A percentile compares a stretch with the other conserved stretches of the same genome.
These are phyloP conservation scores for Pomatorhinus ruficollis DNA, from an alignment of 2,113 vertebrate genomes.

Conservation along the genomic window DNA sequence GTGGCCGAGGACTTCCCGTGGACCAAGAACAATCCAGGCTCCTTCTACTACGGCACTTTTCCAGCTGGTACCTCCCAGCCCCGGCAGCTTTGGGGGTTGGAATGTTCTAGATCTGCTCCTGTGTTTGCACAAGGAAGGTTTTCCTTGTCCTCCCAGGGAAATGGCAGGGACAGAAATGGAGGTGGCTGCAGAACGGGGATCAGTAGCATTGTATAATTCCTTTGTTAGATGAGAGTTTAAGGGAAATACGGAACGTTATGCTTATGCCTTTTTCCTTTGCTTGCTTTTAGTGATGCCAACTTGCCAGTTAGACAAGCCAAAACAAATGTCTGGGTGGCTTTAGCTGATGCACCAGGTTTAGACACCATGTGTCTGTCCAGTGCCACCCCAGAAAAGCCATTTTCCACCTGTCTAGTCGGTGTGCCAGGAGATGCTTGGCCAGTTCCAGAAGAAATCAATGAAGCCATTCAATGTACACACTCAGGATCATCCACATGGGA, in stretches of 20 bases:
- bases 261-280: background rate
- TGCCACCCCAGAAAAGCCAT: background rate
- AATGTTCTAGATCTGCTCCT: background rate
- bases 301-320: background rate
- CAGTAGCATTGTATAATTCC: background rate
- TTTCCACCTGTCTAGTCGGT: background rate
- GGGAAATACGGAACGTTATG: background rate
- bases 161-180: background rate
- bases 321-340: background rate
- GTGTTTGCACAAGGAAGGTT: background rate
- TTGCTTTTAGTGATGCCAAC: background rate
- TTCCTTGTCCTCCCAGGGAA: background rate
- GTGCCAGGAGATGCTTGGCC: background rate
- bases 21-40: constrained; percentile 84
- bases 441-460: background rate
- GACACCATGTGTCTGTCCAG: background rate
- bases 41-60: constrained; percentile 94
- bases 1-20: constrained; percentile 79
- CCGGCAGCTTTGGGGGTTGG: background rate
- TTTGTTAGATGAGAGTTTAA: background rate
- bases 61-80: constrained; percentile 78
- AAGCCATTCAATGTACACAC: background rate
- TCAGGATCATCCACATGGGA: background rate
- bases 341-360: background rate
- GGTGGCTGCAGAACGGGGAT: background rate